Evolutionary conservation across 2,797 vertebrate genomes (phyloP), one percentile per base, ranked within the genome.

Genomic region (Oryzias dopingdopingensis): DNA sequence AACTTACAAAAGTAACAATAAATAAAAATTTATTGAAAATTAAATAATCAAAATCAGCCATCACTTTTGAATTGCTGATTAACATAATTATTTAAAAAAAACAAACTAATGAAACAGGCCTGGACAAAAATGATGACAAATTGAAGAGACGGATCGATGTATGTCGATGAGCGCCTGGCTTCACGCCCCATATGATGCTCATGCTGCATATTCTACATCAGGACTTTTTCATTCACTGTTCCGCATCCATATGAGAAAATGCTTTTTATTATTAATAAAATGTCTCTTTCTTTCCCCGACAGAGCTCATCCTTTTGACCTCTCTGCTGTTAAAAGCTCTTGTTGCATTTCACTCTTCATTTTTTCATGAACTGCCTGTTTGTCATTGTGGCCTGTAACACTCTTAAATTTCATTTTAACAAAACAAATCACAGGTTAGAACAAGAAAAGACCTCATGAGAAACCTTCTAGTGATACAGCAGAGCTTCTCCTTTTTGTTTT

Each of bases 331-430:
- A 89, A 89, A 89, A 90, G 88, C 89, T 83, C 70, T 13, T 76
- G 80, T 83, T 88, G 80, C 80, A 74, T 84, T 85, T 84, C 65
- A 59, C 75, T 86, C 65, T 53, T 88, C 66, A 84, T 82, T 90
- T 87, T 90, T 91, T 91, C 50, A 91, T 89, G 88, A 90, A 54
- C 64, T 50, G 49, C 74, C 44, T 74, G 77, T 85, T 89, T 85
- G 81, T 85, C 67, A 62, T 75, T 68, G 52, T 26, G 51, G 71
- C 78, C 67, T 16, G 67, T 43, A 76, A 74, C 70, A 77, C 79
- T 67, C 49, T 65, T 67, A 77, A 76, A 80, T 68, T 74, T 49
- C 64, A 32, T 64, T 56, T 59, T 40, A 45, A 72, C 62, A 65
- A 65, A 79, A 83, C 81, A 83, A 86, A 84, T 69, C 6, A 73